Base-by-base conservation (phyloP, 2,888 invertebrate species). In the Agonum fuliginosum region DNA sequence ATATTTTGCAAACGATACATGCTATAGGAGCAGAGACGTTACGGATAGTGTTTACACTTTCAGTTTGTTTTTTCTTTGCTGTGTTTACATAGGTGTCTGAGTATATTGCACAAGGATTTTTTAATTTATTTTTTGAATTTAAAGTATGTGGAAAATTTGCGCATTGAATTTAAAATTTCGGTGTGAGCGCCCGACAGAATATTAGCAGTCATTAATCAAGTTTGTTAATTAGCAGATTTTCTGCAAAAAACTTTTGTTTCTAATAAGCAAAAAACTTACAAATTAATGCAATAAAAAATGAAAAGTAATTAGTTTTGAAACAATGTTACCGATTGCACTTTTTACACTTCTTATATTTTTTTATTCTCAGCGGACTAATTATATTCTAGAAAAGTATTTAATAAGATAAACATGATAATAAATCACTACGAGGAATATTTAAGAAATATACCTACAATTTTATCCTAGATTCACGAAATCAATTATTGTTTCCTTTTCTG, bases 1-100 rank as follows among this genome's bases (percentile, higher is more conserved):
- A 73, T 73, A 71, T 51, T 71, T 51, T 48, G 48, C 51, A 12
- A 34, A 46, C 65, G 37, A 34, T 34, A 37, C 65, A 14, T 34
- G 5, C 1, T 27, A 12, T 48, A 48, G 14, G 14, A 48, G 20
- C 2, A 3, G 10, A 37, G 37, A 37, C 8, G 37, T 4, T 37
- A 12, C 37, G n/a, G 20, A 51, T 22, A n/a, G 12, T 51, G n/a
- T 51, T 51, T 51, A 22, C 24, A 24, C 2, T 1, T 43, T n/a
- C 54, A 12, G 12, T 20, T 20, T 27, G 24, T 54, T 24, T 54
- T 54, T 54, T 54, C 54, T 54, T 54, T 24, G 54, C 12, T 12
- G 54, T 54, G 54, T 54, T 54, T 54, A 4, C 12, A 22, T 24
- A 54, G 24, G 54, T 54, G 54, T 24, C 24, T 54, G 24, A 54